Base-by-base conservation (phyloP, 2,888 invertebrate species). In the Rhingia rostrata region DNA sequence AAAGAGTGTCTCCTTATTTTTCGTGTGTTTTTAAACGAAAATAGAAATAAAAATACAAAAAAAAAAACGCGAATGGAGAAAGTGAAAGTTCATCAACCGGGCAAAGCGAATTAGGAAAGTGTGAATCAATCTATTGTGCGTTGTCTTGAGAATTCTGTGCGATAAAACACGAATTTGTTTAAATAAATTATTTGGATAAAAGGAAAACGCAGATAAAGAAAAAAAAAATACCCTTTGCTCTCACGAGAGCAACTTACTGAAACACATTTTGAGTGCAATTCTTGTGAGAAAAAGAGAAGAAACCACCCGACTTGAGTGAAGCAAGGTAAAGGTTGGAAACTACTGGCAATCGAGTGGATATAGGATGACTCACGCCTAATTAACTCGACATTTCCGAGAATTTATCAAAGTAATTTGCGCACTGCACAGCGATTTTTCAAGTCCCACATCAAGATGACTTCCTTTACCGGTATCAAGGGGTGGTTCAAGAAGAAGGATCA, bases 401-500 rank as follows among this genome's bases (percentile, higher is more conserved):
- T 41, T 69, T 53, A 60, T 47, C 4, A 4, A 70, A 79, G 69
- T 79, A 67, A 69, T 63, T 83, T 69, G 53, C 43, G 58, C 45
- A 63, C 49, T 9, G n/a, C 22, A 58, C 35, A 33, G 12, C 12
- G 37, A 49, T 30, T 12, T n/a, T 45, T 41, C 4, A 9, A 22
- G 22, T 22, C 22, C 5, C 58, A 6, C 37, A 45, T 41, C 86
- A 87, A 69, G 69, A 90, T 89, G 88, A 90, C 90, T 80, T 90
- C 90, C 86, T 90, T 91, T 63, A 87, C 90, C 14, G 90, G 91
- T 79, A 86, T 89, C 41, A 89, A 88, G 78, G 88, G 88, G 47
- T 91, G 91, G 91, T 91, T 91, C 77, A 90, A 89, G 56, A 91
- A 91, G 87, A 91, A 91, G 88, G 91, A 91, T 80, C 90, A 90